Conservation (phyloP, 2,113 vertebrate genomes). For the Toxostoma redivivum region DNA sequence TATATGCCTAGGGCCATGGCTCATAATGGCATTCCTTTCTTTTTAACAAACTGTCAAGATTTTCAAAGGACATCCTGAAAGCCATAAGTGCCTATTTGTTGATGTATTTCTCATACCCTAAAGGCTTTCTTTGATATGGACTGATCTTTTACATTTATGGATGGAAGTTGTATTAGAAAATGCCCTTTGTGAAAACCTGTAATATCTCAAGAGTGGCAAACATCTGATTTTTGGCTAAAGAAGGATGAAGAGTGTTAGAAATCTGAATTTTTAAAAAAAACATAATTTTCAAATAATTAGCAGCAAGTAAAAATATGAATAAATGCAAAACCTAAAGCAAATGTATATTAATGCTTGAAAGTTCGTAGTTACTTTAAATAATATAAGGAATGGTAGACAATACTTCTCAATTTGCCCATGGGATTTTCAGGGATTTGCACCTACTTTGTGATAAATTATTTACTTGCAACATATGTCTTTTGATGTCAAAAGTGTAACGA, state of each 20-base stretch:
- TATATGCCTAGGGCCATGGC: conserved; percentile 58
- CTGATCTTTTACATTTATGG: conserved; percentile 55
- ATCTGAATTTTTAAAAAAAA: background rate
- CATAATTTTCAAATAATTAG: conserved; percentile 15
- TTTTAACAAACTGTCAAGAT: conserved; percentile 63
- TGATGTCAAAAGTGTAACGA: conserved; percentile 64
- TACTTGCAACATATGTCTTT: conserved; percentile 63
- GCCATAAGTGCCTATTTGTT: conserved; percentile 56
- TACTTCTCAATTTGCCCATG: background rate
- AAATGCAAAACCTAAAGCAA: conserved; percentile 9
- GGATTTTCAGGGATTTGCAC: background rate
- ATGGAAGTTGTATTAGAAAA: conserved; percentile 14
- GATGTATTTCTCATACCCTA: conserved; percentile 49
- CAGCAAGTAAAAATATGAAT: conserved; percentile 11
- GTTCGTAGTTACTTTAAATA: background rate
- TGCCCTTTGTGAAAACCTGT: conserved; percentile 22
- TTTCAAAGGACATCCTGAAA: conserved; percentile 68
- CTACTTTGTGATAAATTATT: conserved; percentile 66
- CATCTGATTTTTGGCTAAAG: conserved; percentile 30
- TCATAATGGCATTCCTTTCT: conserved; percentile 66
- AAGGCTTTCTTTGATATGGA: conserved; percentile 66
- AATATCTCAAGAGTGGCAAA: conserved; percentile 41
- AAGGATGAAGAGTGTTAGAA: conserved; percentile 5
- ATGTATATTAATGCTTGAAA: background rate
- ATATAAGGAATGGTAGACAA: background rate